Base-by-base conservation (phyloP, 2,888 invertebrate species). In the Oligia latruncula region DNA sequence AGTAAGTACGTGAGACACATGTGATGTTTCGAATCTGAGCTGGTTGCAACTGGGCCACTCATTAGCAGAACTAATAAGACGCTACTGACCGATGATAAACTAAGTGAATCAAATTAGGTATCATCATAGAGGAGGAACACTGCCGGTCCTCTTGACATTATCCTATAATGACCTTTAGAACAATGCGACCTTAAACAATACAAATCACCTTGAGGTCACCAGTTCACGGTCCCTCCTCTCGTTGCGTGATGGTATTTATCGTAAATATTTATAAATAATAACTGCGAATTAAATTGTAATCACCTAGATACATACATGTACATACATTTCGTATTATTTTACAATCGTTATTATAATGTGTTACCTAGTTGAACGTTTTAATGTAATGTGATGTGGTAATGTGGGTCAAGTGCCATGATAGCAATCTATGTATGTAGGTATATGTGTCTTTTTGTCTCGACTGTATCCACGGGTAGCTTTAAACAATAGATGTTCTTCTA, bases 201-300 rank as follows among this genome's bases (percentile, higher is more conserved):
- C 70, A 81, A 40, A 40, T 62, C 55, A 86, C 78, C 68, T 83
- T 43, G 74, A 72, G 87, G 74, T 83, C 83, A 71, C 15, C n/a
- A 58, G 84, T 55, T 84, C 87, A 86, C 62, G 87, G 79, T 29
- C 67, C 35, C 23, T n/a, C 52, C 17, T n/a, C 52, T 64, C 43
- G 23, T 71, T 43, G 84, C 78, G 64, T 78, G 73, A n/a, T 64
- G 70, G 55, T 83, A 86, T 72, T 83, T 74, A 86, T 65, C 46
- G 67, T 77, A 82, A 83, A 83, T 83, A 83, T 83, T 87, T 73
- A 80, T 64, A 86, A 83, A 86, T 78, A 82, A 83, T 71, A 71
- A 79, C 80, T 46, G 17, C 17, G 35, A 78, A 83, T 84, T 87
- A 79, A 62, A 84, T 64, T 23, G 75, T 75, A 79, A 84, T 84